Evolutionary conservation across 2,113 vertebrate species (phyloP), one percentile per base, ranked within the genome.

Genomic region (Plotosus lineatus): DNA sequence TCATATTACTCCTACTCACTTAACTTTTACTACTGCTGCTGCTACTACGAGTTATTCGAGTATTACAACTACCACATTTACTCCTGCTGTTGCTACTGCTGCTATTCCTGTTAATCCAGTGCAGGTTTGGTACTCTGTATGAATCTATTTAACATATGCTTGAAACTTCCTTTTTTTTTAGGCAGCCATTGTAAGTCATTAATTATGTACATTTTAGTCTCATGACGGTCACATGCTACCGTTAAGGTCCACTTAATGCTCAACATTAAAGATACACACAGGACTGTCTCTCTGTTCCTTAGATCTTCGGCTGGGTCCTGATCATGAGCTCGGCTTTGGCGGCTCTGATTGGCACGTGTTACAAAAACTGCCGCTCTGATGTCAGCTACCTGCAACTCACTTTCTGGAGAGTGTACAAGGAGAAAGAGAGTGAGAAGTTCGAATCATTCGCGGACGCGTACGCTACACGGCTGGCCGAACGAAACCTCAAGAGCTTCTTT

Each of bases 381-480:
- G 91, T 95, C 61, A 94, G 94, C 88, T 95, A 87, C 89, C 86
- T 95, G 80, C 94, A 95, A 88, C 89, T 91, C 44, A 92, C 88
- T 0, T 95, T 94, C 76, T 94, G 91, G 91, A 93, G 91, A 73
- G 79, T 82, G 56, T 95, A 95, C 51, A n/a, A 89, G 19, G 88
- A 93, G 60, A 93, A 92, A 66, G 94, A 95, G 83, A 89, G 81
- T 33, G 88, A 91, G 75, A 81, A 84, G 26, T 94, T 95, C 15
- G 92, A 94, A 1, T 0, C 31, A 8, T 92, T 82, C 0, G 82
- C 90, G 0, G 2, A 82, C 2, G 89, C 92, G 0, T 92, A 95
- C 0, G 92, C 92, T 46, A 87, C 55, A 78, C 92, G 91, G 69
- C 89, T 95, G 81, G 93, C 93, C 0, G 88, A 92, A 8, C 88